phyloP scores from a whole-genome alignment of 2,113 vertebrate genomes.

The Hypanus sabinus region DNA sequence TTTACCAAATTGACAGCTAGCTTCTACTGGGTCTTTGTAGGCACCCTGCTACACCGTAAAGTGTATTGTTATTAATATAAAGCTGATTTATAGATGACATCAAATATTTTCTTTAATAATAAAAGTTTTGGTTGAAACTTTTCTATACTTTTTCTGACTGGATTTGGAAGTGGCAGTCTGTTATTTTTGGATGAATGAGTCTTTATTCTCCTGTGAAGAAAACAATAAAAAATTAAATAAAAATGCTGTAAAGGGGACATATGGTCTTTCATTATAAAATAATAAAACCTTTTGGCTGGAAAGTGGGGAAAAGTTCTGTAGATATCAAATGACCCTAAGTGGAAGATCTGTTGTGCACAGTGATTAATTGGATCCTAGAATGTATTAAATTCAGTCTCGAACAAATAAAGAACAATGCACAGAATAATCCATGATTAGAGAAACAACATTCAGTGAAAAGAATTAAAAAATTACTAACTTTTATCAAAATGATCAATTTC shows the following conservation, averaged over 20 bases:
- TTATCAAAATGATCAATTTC: neutral
- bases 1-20: neutral
- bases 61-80: neutral
- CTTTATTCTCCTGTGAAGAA: neutral
- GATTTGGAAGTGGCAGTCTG: neutral
- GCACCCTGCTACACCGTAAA: neutral
- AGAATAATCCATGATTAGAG: neutral
- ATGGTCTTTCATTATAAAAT: neutral
- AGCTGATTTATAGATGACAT: neutral
- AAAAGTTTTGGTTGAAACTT: neutral
- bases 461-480: neutral
- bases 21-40: neutral
- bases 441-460: too few relatives aligned
- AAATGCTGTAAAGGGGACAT: neutral
- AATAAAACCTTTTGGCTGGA: neutral
- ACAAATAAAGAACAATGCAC: neutral
- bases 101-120: neutral
- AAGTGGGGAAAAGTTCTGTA: neutral
- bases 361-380: neutral
- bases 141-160: neutral
- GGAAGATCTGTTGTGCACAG: neutral
- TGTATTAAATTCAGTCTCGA: neutral
- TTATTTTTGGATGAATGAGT: constrained; percentile 16
- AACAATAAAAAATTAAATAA: constrained; percentile 14
- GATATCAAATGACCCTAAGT: neutral